Evolutionary conservation across 2,797 vertebrate species (phyloP), one percentile per base, ranked within the genome.

Genomic region (Danio albolineatus): DNA sequence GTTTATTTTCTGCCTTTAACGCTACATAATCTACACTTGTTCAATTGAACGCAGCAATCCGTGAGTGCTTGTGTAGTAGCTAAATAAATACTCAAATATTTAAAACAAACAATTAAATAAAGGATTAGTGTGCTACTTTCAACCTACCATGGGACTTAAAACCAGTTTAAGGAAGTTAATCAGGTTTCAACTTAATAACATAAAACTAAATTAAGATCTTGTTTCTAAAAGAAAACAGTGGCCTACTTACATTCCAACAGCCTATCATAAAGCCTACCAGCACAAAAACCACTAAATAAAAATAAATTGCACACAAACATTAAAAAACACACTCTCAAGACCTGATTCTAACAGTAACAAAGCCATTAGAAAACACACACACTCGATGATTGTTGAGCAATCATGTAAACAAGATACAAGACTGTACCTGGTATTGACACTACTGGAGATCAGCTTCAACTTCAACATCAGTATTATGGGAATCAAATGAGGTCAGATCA

Each of bases 371-470:
- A 67, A 49, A 67, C 28, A 51, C 28, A 7, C 12, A 69, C 28
- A 46, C 12, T 57, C 56, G 10, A 70, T 43, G 66, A 78, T 70
- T 78, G 56, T 53, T 41, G 6, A 41, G 43, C 65, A 62, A 21
- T 51, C 41, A 9, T 9, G 60, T 73, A 82, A 82, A 78, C 80
- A 73, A 59, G 60, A 73, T 56, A 60, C 51, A 59, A 44, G n/a
- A 17, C 14, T 51, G 17, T 17, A 44, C 62, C 38, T 66, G 60
- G 36, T 56, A 57, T 49, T 56, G 66, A 57, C n/a, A 19, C 69
- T 82, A 82, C 76, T 74, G 81, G 44, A 59, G 16, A 53, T 38
- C 76, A 61, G 57, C 76, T 21, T 41, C 64, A 3, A 66, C 74
- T 73, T 66, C 57, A 28, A 60, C 67, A 17, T 82, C 74, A 59